Evolutionary conservation across 2,113 vertebrate species (phyloP).

Genomic region (Scytalopus superciliaris): DNA sequence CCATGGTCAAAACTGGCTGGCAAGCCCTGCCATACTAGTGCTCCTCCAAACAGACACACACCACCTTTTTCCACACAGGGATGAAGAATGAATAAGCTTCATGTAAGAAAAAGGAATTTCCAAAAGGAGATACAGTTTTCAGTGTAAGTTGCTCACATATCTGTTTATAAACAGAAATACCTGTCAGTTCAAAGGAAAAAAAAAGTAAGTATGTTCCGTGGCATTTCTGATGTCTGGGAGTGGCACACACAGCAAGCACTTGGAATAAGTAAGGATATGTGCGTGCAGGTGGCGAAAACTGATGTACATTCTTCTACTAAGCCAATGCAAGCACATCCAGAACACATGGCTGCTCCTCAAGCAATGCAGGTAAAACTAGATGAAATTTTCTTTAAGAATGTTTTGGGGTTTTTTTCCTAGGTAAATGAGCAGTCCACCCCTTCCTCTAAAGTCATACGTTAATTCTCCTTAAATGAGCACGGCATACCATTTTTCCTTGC

Average conservation of each 20-base stretch:
- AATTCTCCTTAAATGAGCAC: background rate
- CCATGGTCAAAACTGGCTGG: background rate
- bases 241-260: background rate
- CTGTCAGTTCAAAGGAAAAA: background rate
- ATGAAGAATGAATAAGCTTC: background rate
- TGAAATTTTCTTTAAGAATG: background rate
- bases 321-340: background rate
- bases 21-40: background rate
- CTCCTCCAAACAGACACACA: fast-evolving
- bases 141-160: background rate
- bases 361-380: background rate
- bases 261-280: background rate
- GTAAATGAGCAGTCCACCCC: background rate
- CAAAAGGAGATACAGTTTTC: background rate
- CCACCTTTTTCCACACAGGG: background rate
- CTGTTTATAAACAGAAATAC: background rate
- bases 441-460: background rate
- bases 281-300: fast-evolving
- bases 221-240: background rate
- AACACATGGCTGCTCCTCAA: background rate
- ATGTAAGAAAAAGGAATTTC: background rate
- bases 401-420: background rate
- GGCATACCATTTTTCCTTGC: background rate
- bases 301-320: background rate
- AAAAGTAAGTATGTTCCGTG: background rate